phyloP scores from a whole-genome alignment of 64 coral and sea anemone species.

The Trachythela sp. region DNA sequence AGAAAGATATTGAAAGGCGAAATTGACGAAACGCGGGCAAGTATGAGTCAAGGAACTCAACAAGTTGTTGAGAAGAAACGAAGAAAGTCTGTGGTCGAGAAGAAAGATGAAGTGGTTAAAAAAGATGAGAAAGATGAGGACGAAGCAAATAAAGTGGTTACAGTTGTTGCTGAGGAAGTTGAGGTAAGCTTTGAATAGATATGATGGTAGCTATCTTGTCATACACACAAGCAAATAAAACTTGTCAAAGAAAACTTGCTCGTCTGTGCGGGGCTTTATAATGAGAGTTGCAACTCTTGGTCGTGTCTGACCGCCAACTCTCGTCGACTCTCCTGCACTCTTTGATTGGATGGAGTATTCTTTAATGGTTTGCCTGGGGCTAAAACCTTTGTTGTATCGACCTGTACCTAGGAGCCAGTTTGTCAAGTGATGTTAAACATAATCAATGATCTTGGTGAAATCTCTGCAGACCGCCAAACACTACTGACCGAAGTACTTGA shows the following conservation, averaged over 20 bases:
- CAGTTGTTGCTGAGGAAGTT: not conserved
- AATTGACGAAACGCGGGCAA: not conserved
- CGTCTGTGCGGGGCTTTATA: no score
- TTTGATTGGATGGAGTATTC: no score
- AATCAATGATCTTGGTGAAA: not conserved
- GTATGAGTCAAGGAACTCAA: not conserved
- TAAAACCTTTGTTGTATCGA: no score
- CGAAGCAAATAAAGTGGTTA: not conserved
- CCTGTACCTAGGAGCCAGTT: no score
- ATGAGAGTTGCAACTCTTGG: no score
- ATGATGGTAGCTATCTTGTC: not conserved
- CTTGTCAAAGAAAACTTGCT: no score
- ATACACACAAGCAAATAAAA: no score
- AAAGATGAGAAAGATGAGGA: slow-evolving; percentile 1
- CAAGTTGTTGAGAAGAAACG: not conserved
- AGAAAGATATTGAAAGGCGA: not conserved
- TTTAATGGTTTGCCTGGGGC: no score
- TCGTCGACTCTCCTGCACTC: no score
- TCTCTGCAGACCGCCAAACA: not conserved
- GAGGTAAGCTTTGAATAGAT: not conserved
- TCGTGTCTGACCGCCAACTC: no score
- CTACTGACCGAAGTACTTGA: not conserved
- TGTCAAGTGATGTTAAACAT: not conserved
- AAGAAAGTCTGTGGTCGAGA: not conserved
- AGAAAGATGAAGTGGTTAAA: no score